Evolutionary conservation across 53 echinoderm and acorn worm genomes (phyloP).

Genomic region (Echinarachnius parma): DNA sequence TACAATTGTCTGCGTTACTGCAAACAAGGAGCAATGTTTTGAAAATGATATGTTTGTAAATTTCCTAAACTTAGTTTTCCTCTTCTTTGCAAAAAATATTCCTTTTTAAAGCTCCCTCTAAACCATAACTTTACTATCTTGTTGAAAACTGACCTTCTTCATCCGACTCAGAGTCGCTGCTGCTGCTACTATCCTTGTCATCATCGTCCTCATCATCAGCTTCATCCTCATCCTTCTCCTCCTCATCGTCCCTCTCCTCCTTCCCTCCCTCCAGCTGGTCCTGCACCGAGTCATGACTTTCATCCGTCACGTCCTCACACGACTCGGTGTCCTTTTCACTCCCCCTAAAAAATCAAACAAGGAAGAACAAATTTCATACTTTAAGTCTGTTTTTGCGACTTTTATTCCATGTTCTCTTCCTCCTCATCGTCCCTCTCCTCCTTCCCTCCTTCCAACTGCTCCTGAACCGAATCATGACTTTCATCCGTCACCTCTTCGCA

Average conservation of each 20-base stretch:
- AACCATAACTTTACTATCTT: conserved; percentile 76
- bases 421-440: conserved; percentile 35
- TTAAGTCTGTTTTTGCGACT: background rate
- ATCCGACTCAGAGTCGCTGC: conserved; percentile 49
- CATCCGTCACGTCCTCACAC: conserved; percentile 26
- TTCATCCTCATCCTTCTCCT: conserved; percentile 32
- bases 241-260: conserved; percentile 43
- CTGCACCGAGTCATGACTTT: conserved; percentile 25
- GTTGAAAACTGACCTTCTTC: conserved; percentile 34
- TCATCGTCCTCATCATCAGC: conserved; percentile 47
- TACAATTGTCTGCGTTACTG: too few relatives aligned
- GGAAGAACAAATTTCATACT: background rate
- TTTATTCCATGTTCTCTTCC: conserved; percentile 30
- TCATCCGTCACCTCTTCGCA: conserved; percentile 28
- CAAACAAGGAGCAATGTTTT: too few relatives aligned
- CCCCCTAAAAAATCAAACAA: background rate
- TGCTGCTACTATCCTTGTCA: conserved; percentile 38
- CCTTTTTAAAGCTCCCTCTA: too few relatives aligned
- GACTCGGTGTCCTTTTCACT: conserved; percentile 32
- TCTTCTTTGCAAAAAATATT: too few relatives aligned
- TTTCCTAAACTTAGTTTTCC: too few relatives aligned
- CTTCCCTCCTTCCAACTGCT: conserved; percentile 41
- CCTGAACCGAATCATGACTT: conserved; percentile 28
- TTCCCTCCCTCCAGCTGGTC: conserved; percentile 46
- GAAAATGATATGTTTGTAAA: too few relatives aligned